These are phyloP conservation scores for Parazoanthus atlanticus DNA, from an alignment of 92 coral and sea anemone genomes.

Conservation along the genomic window DNA sequence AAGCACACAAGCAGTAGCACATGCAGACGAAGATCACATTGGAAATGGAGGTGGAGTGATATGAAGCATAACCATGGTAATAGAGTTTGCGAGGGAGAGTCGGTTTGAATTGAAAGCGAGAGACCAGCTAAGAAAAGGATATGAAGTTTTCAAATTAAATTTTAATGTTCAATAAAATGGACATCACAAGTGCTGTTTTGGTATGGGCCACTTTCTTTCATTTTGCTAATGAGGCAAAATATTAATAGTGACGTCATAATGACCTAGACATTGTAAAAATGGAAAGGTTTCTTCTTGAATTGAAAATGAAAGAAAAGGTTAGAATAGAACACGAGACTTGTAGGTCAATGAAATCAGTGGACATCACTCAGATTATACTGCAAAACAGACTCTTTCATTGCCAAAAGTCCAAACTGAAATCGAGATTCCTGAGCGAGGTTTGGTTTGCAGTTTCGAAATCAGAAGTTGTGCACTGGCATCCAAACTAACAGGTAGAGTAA, in stretches of 20 bases:
- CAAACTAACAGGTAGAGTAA: too few species aligned
- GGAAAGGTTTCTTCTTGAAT: not conserved
- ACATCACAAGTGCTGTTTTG: not conserved
- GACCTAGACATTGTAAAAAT: not conserved
- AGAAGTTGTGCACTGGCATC: too few species aligned
- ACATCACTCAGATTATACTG: not conserved
- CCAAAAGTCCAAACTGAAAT: too few species aligned
- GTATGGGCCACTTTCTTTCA: too few species aligned
- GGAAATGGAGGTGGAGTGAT: not conserved
- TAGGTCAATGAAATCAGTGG: not conserved
- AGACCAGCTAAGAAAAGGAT: not conserved
- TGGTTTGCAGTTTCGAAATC: too few species aligned
- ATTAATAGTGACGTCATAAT: too few species aligned
- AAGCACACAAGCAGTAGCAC: too few species aligned
- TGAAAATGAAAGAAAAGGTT: not conserved
- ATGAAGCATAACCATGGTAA: not conserved
- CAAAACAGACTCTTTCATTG: too few species aligned
- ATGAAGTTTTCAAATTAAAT: too few species aligned
- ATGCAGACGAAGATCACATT: not conserved
- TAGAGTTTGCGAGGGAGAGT: not conserved
- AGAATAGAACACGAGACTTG: too few species aligned
- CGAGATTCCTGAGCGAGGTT: too few species aligned
- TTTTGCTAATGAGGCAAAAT: too few species aligned
- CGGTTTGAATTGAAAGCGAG: not conserved
- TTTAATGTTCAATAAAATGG: not conserved